These are phyloP conservation scores for Himalopsyche anomala DNA, from an alignment of 2,888 invertebrate genomes.

Conservation along the genomic window DNA sequence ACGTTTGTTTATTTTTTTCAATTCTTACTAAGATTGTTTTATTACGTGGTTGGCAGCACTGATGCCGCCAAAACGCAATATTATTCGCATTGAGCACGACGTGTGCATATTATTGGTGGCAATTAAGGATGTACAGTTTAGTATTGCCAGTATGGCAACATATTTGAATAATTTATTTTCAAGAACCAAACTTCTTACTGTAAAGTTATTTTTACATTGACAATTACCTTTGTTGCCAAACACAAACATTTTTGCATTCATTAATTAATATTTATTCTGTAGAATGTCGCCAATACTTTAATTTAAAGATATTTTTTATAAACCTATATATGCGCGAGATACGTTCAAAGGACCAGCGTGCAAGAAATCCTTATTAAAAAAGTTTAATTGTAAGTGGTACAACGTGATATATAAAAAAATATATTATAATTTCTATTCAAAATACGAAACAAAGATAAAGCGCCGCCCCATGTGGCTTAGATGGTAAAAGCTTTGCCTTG, in stretches of 20 bases:
- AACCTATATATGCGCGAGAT: no score
- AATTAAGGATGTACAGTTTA: neutral
- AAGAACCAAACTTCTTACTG: neutral
- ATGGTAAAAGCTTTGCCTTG: no score
- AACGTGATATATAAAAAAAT: no score
- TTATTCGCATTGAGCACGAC: neutral
- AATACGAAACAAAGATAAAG: no score
- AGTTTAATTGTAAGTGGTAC: no score
- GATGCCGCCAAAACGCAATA: constrained; percentile 43
- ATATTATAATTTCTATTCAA: no score
- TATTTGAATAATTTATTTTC: neutral
- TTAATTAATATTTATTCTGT: neutral
- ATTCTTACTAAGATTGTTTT: neutral
- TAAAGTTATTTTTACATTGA: neutral
- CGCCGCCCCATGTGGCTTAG: no score
- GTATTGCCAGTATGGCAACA: neutral
- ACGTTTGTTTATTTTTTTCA: neutral
- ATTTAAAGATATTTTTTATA: no score
- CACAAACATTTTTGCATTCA: neutral
- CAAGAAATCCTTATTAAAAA: no score
- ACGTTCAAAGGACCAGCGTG: no score
- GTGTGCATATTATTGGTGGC: neutral
- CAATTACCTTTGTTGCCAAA: neutral
- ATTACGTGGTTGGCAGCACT: constrained; percentile 27
- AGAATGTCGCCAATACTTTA: neutral